A percentile compares a stretch with the other conserved stretches of the same genome.
Conservation (phyloP, 64 coral and sea anemone species). For the Trachythela sp. region DNA sequence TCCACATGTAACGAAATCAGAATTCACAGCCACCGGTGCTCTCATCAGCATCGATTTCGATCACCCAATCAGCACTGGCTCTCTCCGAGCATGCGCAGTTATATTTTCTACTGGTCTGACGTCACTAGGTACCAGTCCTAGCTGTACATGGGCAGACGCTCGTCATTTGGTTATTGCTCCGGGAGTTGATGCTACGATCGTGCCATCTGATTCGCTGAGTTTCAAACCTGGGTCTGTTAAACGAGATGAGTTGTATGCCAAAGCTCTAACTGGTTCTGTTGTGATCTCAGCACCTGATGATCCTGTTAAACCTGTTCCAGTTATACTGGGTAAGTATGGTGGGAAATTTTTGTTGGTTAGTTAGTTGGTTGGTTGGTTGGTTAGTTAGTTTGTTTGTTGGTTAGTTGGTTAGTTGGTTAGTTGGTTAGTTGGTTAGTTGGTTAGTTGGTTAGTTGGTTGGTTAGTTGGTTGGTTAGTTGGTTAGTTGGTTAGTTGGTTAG, state of each 20-base stretch:
- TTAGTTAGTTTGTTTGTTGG: not conserved
- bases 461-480: not conserved
- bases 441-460: not conserved
- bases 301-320: constrained; percentile 40
- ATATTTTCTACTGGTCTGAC: constrained; percentile 32
- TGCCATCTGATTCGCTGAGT: constrained; percentile 5
- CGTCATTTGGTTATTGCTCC: constrained; percentile 24
- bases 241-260: constrained; percentile 21
- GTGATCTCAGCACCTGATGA: constrained; percentile 10
- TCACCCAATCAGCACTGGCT: not conserved
- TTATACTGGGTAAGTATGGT: constrained; percentile 57
- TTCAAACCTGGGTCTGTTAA: constrained; percentile 39
- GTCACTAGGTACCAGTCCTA: constrained; percentile 25
- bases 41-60: constrained; percentile 36
- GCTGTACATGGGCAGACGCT: constrained; percentile 14
- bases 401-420: not conserved
- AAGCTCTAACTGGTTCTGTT: constrained; percentile 35
- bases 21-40: constrained; percentile 42
- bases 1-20: constrained; percentile 25
- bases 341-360: no score
- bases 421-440: not conserved
- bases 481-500: not conserved
- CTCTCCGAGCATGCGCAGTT: constrained; percentile 24
- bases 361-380: not conserved
- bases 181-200: constrained; percentile 40